Conservation (phyloP, 2,797 vertebrate species). For the Protonibea diacanthus region DNA sequence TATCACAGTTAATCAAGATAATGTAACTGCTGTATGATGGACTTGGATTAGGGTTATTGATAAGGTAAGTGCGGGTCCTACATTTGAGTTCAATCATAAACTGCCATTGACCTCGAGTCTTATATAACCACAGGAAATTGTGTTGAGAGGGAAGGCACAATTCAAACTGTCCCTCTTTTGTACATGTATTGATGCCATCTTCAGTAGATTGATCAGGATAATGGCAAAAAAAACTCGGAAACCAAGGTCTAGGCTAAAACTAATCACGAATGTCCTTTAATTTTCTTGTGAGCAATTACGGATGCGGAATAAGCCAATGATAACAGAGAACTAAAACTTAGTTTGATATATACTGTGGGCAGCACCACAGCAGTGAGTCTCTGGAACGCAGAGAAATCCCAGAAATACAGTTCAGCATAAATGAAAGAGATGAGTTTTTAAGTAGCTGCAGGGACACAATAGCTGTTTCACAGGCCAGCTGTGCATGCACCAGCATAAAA, state of each 20-base stretch:
- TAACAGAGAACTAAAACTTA: conserved; percentile 32
- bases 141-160: background rate
- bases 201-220: background rate
- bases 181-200: conserved; percentile 8
- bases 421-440: conserved; percentile 48
- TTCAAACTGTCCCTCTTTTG: conserved; percentile 15
- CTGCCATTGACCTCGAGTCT: background rate
- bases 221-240: background rate
- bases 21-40: background rate
- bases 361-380: conserved; percentile 34
- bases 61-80: background rate
- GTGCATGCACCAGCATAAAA: background rate
- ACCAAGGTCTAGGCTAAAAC: background rate
- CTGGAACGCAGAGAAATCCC: conserved; percentile 44
- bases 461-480: conserved; percentile 33
- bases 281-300: background rate
- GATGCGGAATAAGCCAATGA: conserved; percentile 36
- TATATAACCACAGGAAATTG: background rate
- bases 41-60: background rate
- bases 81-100: background rate
- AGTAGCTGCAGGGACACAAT: conserved; percentile 54
- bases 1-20: background rate
- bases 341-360: conserved; percentile 46
- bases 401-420: conserved; percentile 57
- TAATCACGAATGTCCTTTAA: background rate